These are phyloP conservation scores for Porites australiensis DNA, from an alignment of 64 coral and sea anemone genomes.

Conservation along the genomic window DNA sequence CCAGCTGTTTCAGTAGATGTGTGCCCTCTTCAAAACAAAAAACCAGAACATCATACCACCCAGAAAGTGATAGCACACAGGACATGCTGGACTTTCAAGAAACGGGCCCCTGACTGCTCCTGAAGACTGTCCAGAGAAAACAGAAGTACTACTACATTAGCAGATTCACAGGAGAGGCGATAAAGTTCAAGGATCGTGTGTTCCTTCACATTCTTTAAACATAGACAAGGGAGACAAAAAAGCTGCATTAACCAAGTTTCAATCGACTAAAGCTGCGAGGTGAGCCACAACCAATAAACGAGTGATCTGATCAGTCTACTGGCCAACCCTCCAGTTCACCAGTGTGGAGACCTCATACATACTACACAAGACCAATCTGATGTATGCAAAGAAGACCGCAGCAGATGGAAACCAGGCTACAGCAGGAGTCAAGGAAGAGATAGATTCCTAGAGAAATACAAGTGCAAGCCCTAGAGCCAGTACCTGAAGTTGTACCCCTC, in stretches of 20 bases:
- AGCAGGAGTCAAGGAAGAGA: too few relatives aligned
- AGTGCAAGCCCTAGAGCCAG: too few relatives aligned
- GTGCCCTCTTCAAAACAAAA: neutral
- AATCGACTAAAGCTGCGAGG: slow-evolving; percentile 7
- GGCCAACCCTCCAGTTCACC: too few relatives aligned
- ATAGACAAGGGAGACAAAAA: neutral
- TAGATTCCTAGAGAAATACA: too few relatives aligned
- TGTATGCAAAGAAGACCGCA: too few relatives aligned
- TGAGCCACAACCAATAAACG: neutral
- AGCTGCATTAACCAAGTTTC: neutral
- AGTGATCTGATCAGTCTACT: too few relatives aligned
- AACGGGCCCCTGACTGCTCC: neutral
- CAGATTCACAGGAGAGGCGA: neutral
- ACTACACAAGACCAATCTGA: too few relatives aligned
- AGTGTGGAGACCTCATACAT: too few relatives aligned
- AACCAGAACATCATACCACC: neutral
- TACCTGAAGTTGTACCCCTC: too few relatives aligned
- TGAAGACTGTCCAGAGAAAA: neutral
- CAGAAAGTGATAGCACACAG: neutral
- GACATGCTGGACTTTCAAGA: slow-evolving; percentile 5
- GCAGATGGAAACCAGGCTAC: too few relatives aligned
- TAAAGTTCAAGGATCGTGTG: neutral
- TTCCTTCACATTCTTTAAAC: neutral
- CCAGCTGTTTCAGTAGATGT: neutral
- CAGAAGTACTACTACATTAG: neutral